Conservation (phyloP, 2,888 invertebrate species). For the Scaptomyza tumidula region DNA sequence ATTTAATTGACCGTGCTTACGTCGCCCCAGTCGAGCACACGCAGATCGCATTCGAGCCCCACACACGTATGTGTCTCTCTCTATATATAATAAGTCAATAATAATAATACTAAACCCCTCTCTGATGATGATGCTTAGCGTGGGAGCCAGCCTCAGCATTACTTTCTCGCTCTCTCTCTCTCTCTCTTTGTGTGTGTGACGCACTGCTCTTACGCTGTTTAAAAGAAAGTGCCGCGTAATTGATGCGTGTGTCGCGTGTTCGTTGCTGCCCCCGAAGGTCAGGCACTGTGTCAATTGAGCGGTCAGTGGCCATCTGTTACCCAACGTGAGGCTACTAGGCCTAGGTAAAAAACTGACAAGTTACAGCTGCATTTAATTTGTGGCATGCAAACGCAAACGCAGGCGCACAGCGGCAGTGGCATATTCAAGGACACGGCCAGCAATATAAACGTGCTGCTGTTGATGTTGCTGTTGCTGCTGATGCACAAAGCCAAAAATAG, state of each 20-base stretch:
- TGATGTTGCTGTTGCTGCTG: constrained; percentile 4
- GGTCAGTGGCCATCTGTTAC: constrained; percentile 39
- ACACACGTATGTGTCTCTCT: background rate
- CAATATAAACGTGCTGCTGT: background rate
- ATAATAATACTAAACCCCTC: constrained; percentile 13
- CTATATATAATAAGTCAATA: background rate
- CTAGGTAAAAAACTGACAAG: constrained; percentile 39
- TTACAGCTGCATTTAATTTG: constrained; percentile 22
- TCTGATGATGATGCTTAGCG: constrained; percentile 33
- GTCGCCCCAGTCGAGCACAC: constrained; percentile 34
- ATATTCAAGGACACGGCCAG: constrained; percentile 50
- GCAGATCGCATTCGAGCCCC: background rate
- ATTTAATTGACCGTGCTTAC: constrained; percentile 74
- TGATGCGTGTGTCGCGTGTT: constrained; percentile 68
- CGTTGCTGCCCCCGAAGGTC: constrained; percentile 51
- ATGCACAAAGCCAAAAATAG: constrained; percentile 58
- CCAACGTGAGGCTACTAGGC: constrained; percentile 9
- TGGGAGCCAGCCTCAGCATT: constrained; percentile 53
- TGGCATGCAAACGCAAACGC: constrained; percentile 25
- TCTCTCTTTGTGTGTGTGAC: constrained; percentile 1
- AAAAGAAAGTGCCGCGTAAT: constrained; percentile 72
- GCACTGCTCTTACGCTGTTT: background rate
- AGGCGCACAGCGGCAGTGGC: constrained; percentile 28
- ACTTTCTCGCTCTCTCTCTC: background rate
- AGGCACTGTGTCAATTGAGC: constrained; percentile 57